A percentile compares a stretch with the other conserved stretches of the same genome.
These are phyloP conservation scores for Harpegnathos saltator DNA, from an alignment of 1,140 invertebrate genomes.

Conservation along the genomic window DNA sequence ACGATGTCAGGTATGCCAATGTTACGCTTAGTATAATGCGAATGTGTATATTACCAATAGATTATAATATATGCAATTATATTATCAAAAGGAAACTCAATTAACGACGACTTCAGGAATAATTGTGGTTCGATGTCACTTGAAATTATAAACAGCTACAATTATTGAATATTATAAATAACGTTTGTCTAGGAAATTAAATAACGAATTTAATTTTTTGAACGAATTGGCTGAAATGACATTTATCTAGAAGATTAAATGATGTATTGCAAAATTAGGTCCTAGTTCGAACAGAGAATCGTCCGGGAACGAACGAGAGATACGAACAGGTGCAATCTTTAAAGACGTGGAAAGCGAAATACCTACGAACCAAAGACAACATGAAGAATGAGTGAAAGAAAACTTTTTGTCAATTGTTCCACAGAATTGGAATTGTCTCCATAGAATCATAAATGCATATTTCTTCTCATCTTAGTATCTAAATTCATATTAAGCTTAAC, in stretches of 20 bases:
- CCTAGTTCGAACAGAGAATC: slow-evolving; percentile 71
- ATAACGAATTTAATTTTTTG: neutral
- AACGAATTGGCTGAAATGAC: too few species aligned
- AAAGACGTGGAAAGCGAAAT: slow-evolving; percentile 68
- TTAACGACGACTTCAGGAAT: neutral
- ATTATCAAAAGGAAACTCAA: neutral
- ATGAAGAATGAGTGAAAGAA: slow-evolving; percentile 70
- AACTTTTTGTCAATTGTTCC: slow-evolving; percentile 50
- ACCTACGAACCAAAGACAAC: slow-evolving; percentile 70
- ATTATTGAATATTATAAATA: neutral
- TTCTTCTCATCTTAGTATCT: slow-evolving; percentile 3
- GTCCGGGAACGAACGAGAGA: slow-evolving; percentile 37
- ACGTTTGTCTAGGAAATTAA: neutral
- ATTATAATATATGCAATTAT: neutral
- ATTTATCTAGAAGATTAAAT: neutral
- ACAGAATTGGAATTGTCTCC: slow-evolving; percentile 46
- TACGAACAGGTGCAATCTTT: slow-evolving; percentile 33
- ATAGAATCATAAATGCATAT: slow-evolving; percentile 17
- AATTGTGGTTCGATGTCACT: neutral
- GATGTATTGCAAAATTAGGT: slow-evolving; percentile 67
- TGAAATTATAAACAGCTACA: neutral
- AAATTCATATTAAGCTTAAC: neutral
- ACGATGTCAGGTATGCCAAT: slow-evolving; percentile 90
- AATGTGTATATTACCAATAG: neutral
- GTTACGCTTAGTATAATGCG: neutral